Base-by-base conservation (phyloP, 2,888 invertebrate species). In the Oscheius sp. region DNA sequence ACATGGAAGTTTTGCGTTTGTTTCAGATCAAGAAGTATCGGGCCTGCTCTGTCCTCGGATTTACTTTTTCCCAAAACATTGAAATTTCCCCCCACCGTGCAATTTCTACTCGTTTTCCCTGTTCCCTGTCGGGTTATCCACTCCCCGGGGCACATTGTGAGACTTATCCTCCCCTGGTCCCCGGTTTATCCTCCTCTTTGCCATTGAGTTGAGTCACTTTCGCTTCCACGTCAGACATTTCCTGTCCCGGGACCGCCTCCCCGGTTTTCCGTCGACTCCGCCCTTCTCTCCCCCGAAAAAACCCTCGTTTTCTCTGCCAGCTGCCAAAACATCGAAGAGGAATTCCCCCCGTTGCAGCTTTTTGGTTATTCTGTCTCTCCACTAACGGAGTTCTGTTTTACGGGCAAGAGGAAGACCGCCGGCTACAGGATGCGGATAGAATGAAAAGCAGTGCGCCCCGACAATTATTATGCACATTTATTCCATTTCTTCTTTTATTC, bases 341-440 rank as follows among this genome's bases (percentile, higher is more conserved):
- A 21, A 21, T n/a, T 45, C 66, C 12, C 25, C 52, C 25, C 29
- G 23, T n/a, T 27, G 7, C 27, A 49, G 25, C 29, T 12, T 61
- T 23, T 9, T 43, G 16, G n/a, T n/a, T 63, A 13, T 27, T 9
- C 25, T 52, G 25, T 52, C 66, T 61, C 66, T 66, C 66, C 66
- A 1, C 66, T 66, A 66, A 66, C 27, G 66, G 66, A 66, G 66
- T 52, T 25, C 49, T 66, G 27, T 66, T 43, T 52, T 66, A 66
- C 66, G 66, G 52, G 66, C 13, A 49, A 27, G 18, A 23, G 66
- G 18, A n/a, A 52, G 29, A 29, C 27, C 25, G 27, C n/a, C 55
- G 25, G 5, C 27, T 23, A n/a, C 7, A 66, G 52, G 52, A 66
- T 66, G 66, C 52, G 52, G 52, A 52, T 49, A 66, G 52, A 66